Percentiles rank a stretch among this genome's conserved stretches.
phyloP scores from a whole-genome alignment of 1,140 invertebrate genomes.

The Potamilus streckersoni region DNA sequence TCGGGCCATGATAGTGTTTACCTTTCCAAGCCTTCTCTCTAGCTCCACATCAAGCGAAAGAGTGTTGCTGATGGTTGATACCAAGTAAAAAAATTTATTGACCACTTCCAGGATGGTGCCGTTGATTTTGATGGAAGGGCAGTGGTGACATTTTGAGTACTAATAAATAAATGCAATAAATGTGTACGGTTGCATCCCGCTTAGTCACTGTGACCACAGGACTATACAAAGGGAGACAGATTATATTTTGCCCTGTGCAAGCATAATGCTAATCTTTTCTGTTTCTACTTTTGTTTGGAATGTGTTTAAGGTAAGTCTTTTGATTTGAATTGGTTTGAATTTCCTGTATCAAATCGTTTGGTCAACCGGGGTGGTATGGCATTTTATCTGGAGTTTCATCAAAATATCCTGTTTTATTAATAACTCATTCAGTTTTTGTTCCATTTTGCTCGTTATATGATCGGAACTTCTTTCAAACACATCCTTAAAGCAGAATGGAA shows the following conservation, averaged over 20 bases:
- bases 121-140: no score
- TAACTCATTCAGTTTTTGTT: not conserved
- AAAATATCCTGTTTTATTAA: constrained; percentile 12
- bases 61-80: no score
- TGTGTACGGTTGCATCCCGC: constrained; percentile 62
- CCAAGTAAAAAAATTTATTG: no score
- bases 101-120: no score
- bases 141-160: no score
- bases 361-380: constrained; percentile 11
- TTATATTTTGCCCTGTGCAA: constrained; percentile 45
- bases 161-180: constrained; percentile 70
- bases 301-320: not conserved
- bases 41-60: no score
- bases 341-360: constrained; percentile 16
- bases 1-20: no score
- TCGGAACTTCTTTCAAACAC: not conserved
- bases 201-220: constrained; percentile 70
- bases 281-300: constrained; percentile 11
- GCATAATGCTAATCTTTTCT: constrained; percentile 16
- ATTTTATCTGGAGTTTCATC: constrained; percentile 1
- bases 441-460: not conserved
- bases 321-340: constrained; percentile 7
- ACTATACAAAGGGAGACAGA: constrained; percentile 68
- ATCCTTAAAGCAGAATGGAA: not conserved
- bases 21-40: no score